Evolutionary conservation across 2,113 vertebrate genomes (phyloP), one percentile per base, ranked within the genome.

Genomic region (Toxotes chatareus): DNA sequence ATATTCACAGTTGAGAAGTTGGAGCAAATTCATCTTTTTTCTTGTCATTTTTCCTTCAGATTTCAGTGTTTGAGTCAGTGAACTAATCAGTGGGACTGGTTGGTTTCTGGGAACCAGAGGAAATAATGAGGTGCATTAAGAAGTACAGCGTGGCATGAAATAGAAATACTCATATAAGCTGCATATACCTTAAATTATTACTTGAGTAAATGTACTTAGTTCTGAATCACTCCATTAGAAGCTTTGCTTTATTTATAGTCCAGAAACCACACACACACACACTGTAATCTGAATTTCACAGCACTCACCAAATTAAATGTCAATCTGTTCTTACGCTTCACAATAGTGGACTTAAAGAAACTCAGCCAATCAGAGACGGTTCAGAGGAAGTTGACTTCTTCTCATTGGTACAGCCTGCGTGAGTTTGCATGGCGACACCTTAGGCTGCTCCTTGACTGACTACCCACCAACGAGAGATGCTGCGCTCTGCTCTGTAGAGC

Each of bases 361-460:
- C 27, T 65, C n/a, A 32, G 73, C 90, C 90, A 91, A 88, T 90
- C 73, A 61, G 79, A 57, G 66, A 0, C 11, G 0, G 27, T 2
- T 5, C 1, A 3, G 36, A 49, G 65, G 40, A 61, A 1, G 56
- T 1, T 10, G 13, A 2, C 55, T 3, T 63, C 74, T 1, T 19
- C 75, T 83, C 38, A 91, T 91, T 91, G 90, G 88, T 23, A 0
- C 76, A 40, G 61, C 51, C 46, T 7, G 46, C 47, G 0, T 4
- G 34, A 55, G 80, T 84, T 86, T 86, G 85, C 88, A 85, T 85
- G 79, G 88, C 3, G 88, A 91, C 71, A 79, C 75, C 55, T 84
- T n/a, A 14, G 64, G 53, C 67, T 73, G 59, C 2, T 56, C 57
- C 79, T 70, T 23, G 17, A 57, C 81, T 34, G 34, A 44, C 47